Base-by-base conservation (phyloP, 92 coral and sea anemone species). In the Actinostola sp. region DNA sequence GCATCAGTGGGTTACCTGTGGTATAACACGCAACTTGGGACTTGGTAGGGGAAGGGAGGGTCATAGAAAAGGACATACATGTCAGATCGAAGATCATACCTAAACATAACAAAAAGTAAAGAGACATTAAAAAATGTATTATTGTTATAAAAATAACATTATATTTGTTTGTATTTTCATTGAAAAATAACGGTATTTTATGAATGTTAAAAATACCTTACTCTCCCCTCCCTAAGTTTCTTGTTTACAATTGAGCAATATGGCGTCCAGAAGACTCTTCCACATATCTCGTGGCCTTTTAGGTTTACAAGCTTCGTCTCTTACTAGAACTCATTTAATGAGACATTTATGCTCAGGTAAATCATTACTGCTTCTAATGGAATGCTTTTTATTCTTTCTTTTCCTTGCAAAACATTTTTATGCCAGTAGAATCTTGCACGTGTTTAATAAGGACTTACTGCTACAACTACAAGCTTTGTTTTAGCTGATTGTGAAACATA, bases 261-360 rank as follows among this genome's bases (percentile, higher is more conserved):
- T 90, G 96, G 96, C 96, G 74, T 78, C 96, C 55, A 71, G 86
- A 24, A 82, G 96, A 67, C 69, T 90, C 62, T 61, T 90, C 10
- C 81, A 67, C 8, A 61, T 90, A 38, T 82, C 92, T 26, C 87
- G 87, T 49, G 96, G 89, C 68, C 46, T 90, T 52, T 68, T 81
- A 35, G 77, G 92, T 26, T 73, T 75, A 24, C 80, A 61, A 53
- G 36, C 86, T 19, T 66, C 71, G 2, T 55, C 80, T 8, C 24
- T 66, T 28, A 50, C 69, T 1, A 63, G 73, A 21, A 73, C 82
- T 19, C 67, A 67, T 38, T 61, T 51, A 60, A 46, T 60, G 39
- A 76, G 92, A 62, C 73, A 71, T 21, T 85, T 86, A 32, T 86
- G 92, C 59, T 86, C 96, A 61, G 96, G 96, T 90, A 60, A 63